Conservation (phyloP, 2,888 invertebrate species). For the Chrysomela aeneicollis region DNA sequence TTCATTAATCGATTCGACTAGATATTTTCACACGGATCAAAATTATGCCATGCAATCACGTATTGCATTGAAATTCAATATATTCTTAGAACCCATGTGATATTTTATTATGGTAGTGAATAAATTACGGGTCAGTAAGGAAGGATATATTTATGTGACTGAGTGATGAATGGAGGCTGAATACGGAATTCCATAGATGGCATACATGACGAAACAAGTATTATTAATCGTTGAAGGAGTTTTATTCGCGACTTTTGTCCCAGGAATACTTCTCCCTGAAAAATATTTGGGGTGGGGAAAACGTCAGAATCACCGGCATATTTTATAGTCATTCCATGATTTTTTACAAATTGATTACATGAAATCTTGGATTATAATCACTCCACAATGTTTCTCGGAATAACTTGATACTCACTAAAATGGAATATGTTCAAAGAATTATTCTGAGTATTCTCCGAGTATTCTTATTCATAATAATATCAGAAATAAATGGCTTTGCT, state of each 20-base stretch:
- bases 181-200: slow-evolving; percentile 3
- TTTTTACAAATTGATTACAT: no score
- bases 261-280: no score
- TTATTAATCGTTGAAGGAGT: background rate
- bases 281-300: no score
- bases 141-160: slow-evolving; percentile 15
- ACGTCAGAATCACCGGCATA: no score
- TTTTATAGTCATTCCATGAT: no score
- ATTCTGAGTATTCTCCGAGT: no score
- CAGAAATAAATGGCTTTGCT: no score
- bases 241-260: background rate
- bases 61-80: slow-evolving; percentile 49
- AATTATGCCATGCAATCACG: slow-evolving; percentile 37
- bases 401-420: no score
- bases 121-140: slow-evolving; percentile 30
- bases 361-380: no score
- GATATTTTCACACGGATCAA: slow-evolving; percentile 41
- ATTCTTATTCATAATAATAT: no score
- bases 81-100: slow-evolving; percentile 47
- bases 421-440: no score
- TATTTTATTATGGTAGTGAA: slow-evolving; percentile 31
- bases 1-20: slow-evolving; percentile 2
- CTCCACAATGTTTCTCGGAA: no score
- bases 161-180: background rate
- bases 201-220: background rate